Base-by-base conservation (phyloP, 1,140 invertebrate genomes). In the Pogonognathellus flavescens region DNA sequence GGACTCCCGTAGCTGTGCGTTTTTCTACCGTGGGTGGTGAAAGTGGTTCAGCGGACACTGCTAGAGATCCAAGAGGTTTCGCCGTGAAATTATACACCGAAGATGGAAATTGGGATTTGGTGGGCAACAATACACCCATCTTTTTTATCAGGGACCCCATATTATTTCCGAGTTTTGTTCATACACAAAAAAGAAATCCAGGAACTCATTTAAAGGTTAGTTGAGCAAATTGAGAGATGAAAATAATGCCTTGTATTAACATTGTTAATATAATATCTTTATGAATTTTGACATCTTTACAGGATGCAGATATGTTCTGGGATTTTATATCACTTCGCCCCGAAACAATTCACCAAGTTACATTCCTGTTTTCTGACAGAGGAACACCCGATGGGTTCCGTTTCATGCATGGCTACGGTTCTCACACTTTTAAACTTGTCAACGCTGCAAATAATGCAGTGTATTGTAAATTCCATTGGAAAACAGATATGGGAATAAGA, bases 21-120 rank as follows among this genome's bases (percentile, higher is more conserved):
- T 98, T 96, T 90, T 97, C 96, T 0, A 96, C 95, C 80, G 96
- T 97, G 0, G 95, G 94, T 82, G 97, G 97, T 53, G 97, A 98
- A 91, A 95, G 93, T 89, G 97, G 97, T 5, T 97, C 96, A 4
- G 95, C 96, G 50, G 96, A 97, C 90, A 97, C 95, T 20, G 66
- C 66, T 0, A 53, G 66, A 7, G 87, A 85, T 53, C 53, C 91
- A 13, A 89, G 92, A 89, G 97, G 97, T 84, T 95, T 95, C 90
- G 94, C 94, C n/a, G 89, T 95, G 0, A 95, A 95, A 90, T 94
- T 95, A 88, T 95, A 95, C 90, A 94, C 94, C 0, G 94, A 95
- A 89, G 94, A 95, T 82, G 95, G 95, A 3, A 95, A 94, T 89
- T 95, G 94, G 92, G 94, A 95, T 91, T 90, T 95, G 14, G 94